Evolutionary conservation across 2,888 invertebrate species (phyloP).

Genomic region (Drosophila rubida): DNA sequence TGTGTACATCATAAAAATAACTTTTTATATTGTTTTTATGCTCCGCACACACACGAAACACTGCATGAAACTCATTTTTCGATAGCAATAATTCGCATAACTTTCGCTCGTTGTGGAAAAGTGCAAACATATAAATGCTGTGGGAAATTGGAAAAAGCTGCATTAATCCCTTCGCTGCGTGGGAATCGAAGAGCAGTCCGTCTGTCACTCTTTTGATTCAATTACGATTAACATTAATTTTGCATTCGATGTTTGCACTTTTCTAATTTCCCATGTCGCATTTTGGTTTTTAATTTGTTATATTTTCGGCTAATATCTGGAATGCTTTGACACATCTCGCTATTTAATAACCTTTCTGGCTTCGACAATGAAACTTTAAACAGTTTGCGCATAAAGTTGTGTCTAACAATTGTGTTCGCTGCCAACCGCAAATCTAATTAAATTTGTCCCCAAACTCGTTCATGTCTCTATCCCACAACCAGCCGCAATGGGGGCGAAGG

Average conservation of each 20-base stretch:
- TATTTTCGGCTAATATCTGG: neutral
- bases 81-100: conserved; percentile 9
- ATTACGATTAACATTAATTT: neutral
- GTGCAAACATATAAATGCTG: neutral
- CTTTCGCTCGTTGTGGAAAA: conserved; percentile 4
- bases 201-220: too few species aligned
- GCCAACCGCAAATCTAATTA: conserved; percentile 52
- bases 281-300: neutral
- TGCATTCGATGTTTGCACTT: neutral
- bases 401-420: conserved; percentile 22
- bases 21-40: conserved; percentile 49
- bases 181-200: too few species aligned
- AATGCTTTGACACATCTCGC: neutral
- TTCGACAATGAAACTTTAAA: conserved; percentile 10
- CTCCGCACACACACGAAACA: neutral
- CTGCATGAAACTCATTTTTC: conserved; percentile 17
- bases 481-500: conserved; percentile 1
- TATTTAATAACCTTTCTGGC: conserved; percentile 6
- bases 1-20: conserved; percentile 28
- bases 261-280: neutral
- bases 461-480: conserved; percentile 5
- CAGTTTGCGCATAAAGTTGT: conserved; percentile 7
- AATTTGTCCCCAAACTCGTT: conserved; percentile 38
- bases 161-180: too few species aligned
- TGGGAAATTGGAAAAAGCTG: neutral